Evolutionary conservation across 23 tunicate genomes (phyloP).

Genomic region (Ascidia mentula): DNA sequence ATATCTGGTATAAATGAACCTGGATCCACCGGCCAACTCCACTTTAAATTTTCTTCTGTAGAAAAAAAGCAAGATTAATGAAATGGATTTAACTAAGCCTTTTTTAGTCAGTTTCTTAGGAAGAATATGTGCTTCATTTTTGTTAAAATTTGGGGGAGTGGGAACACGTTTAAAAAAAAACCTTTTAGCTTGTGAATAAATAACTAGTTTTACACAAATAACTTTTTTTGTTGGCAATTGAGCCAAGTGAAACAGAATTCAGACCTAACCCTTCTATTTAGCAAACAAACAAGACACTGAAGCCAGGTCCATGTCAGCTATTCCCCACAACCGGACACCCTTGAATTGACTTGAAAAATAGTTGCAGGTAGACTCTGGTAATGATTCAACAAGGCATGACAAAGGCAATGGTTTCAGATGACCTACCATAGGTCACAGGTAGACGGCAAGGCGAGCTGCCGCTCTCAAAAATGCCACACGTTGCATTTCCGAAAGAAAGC

Average conservation of each 20-base stretch:
- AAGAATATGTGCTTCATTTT: too few species aligned
- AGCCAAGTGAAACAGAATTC: not conserved
- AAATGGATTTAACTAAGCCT: too few species aligned
- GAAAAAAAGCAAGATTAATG: too few species aligned
- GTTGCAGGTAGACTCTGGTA: not conserved
- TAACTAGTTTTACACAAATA: not conserved
- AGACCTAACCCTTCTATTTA: not conserved
- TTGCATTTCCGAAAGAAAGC: not conserved
- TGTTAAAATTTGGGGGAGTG: too few species aligned
- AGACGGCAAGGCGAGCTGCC: not conserved
- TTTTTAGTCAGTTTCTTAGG: too few species aligned
- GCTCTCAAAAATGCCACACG: conserved; percentile 3
- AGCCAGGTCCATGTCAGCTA: not conserved
- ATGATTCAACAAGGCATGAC: not conserved
- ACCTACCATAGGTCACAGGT: not conserved
- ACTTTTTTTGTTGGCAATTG: not conserved
- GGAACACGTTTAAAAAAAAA: too few species aligned
- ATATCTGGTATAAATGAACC: too few species aligned
- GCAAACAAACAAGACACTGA: not conserved
- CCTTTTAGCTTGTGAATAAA: too few species aligned
- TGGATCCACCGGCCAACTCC: too few species aligned
- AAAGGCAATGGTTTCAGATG: not conserved
- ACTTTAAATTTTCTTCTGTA: too few species aligned
- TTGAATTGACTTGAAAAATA: not conserved
- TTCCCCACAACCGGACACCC: not conserved